phyloP scores from a whole-genome alignment of 2,113 vertebrate species.

The Lampris megalopsis region DNA sequence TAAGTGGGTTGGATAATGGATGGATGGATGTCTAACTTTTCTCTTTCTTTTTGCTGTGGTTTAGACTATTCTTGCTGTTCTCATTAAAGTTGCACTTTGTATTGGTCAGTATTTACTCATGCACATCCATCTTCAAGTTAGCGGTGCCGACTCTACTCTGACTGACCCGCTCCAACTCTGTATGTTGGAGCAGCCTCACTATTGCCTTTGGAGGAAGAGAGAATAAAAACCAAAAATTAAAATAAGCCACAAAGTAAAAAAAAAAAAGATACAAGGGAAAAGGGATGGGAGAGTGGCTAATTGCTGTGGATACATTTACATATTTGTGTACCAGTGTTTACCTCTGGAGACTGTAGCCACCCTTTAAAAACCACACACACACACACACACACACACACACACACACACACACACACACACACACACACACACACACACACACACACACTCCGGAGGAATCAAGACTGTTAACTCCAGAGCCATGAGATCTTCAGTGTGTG shows the following conservation, averaged over 20 bases:
- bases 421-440: background rate
- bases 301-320: slow-evolving; percentile 34
- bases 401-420: background rate
- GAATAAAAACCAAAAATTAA: background rate
- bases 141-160: no score
- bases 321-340: background rate
- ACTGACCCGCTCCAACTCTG: no score
- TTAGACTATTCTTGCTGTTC: no score
- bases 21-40: no score
- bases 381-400: background rate
- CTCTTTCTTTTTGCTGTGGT: no score
- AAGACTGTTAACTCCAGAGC: background rate
- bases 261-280: background rate
- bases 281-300: slow-evolving; percentile 18
- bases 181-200: no score
- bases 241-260: background rate
- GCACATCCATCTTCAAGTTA: no score
- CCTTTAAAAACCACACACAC: background rate
- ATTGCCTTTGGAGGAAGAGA: background rate
- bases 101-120: no score
- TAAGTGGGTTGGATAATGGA: no score
- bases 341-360: slow-evolving; percentile 23
- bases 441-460: no score
- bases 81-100: no score
- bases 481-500: background rate